Evolutionary conservation across 2,888 invertebrate genomes (phyloP).

Genomic region (Drosophila pullipes): DNA sequence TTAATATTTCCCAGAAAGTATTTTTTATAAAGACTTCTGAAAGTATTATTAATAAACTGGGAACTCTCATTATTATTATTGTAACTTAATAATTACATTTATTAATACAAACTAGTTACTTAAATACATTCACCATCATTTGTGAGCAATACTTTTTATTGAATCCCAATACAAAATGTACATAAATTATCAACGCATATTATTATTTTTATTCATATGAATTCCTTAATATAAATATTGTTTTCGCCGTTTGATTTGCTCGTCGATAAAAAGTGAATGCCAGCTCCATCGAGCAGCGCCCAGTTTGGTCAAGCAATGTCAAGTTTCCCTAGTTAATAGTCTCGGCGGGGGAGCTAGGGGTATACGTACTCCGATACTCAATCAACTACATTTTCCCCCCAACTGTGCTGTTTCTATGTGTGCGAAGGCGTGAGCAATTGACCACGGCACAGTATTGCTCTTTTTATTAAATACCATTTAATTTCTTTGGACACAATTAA

Average conservation of each 20-base stretch:
- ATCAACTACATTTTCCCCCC: constrained; percentile 41
- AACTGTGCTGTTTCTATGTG: constrained; percentile 2
- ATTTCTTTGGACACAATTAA: background rate
- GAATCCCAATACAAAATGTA: constrained; percentile 20
- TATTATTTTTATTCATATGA: constrained; percentile 43
- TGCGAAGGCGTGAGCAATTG: constrained; percentile 32
- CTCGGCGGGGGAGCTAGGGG: constrained; percentile 4
- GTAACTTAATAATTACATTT: background rate
- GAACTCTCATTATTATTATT: background rate
- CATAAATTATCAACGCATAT: constrained; percentile 39
- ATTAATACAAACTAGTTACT: background rate
- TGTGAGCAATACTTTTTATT: background rate
- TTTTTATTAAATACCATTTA: background rate
- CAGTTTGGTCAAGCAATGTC: constrained; percentile 70
- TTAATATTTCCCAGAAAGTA: background rate
- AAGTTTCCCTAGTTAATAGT: constrained; percentile 61
- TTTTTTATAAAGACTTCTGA: background rate
- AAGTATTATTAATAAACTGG: background rate
- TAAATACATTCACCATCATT: background rate
- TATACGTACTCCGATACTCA: constrained; percentile 7
- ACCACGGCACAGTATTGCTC: background rate
- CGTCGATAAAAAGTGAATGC: constrained; percentile 71
- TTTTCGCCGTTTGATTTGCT: constrained; percentile 36
- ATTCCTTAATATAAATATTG: constrained; percentile 51
- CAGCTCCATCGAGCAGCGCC: constrained; percentile 32